phyloP scores from a whole-genome alignment of 2,797 vertebrate genomes.

The Hirundo rustica region DNA sequence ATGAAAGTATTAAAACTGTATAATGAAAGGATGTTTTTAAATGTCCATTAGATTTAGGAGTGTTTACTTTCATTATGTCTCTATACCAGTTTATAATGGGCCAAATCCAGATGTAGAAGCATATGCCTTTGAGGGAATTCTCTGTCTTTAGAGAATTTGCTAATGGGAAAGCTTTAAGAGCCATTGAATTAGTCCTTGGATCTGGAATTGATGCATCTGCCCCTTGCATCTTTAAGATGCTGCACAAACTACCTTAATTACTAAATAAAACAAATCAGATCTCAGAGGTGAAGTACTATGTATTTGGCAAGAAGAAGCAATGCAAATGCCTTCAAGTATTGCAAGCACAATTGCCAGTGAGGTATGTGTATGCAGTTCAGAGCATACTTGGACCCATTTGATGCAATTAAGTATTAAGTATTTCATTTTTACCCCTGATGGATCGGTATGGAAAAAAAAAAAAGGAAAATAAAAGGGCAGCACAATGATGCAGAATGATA shows the following conservation, averaged over 20 bases:
- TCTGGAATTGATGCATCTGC: conserved; percentile 29
- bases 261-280: conserved; percentile 46
- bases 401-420: conserved; percentile 27
- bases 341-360: not conserved
- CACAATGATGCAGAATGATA: not conserved
- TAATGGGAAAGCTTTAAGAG: conserved; percentile 33
- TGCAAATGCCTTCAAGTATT: conserved; percentile 43
- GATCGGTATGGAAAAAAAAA: not conserved
- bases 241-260: conserved; percentile 55
- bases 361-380: not conserved
- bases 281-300: conserved; percentile 22
- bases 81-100: not conserved
- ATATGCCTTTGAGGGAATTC: not conserved
- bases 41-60: not conserved
- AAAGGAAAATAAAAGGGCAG: no score
- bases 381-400: not conserved
- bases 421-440: not conserved
- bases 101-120: not conserved
- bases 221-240: conserved; percentile 51
- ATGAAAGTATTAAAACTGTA: not conserved
- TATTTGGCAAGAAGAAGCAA: conserved; percentile 12
- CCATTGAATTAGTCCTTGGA: not conserved
- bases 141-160: not conserved
- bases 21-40: not conserved
- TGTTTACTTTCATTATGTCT: conserved; percentile 13